A percentile compares a stretch with the other conserved stretches of the same genome.
phyloP scores from a whole-genome alignment of 2,113 vertebrate species.

The Phylloscopus whistleri region DNA sequence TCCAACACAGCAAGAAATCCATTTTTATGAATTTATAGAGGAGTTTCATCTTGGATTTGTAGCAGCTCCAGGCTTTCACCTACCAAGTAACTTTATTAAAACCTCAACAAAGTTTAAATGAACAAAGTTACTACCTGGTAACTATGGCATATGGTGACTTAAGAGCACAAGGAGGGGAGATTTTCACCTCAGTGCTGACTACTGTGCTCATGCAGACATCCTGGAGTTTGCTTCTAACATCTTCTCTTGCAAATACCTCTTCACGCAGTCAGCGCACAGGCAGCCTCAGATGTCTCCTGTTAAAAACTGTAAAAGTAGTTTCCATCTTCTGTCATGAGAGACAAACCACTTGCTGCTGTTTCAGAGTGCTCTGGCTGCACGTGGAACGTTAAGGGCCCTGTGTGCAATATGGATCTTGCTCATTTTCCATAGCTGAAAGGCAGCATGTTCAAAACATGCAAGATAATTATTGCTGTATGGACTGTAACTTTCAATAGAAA shows the following conservation, averaged over 20 bases:
- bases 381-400: not conserved
- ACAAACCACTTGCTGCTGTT: not conserved
- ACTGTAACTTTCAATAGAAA: not conserved
- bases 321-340: not conserved
- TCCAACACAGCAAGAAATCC: not conserved
- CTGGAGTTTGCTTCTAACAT: not conserved
- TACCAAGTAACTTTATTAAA: not conserved
- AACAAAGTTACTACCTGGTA: not conserved
- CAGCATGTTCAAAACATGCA: not conserved
- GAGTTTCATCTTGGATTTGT: not conserved
- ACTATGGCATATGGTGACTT: not conserved
- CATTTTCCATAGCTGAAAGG: not conserved
- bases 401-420: not conserved
- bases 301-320: not conserved
- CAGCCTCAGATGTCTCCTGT: not conserved
- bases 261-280: accelerated
- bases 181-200: not conserved
- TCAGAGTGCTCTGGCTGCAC: not conserved
- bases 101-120: not conserved
- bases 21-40: not conserved
- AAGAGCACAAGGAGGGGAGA: not conserved
- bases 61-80: not conserved
- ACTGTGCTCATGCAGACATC: not conserved
- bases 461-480: not conserved
- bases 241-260: not conserved